Percentiles rank a stretch among this genome's conserved stretches.
Evolutionary conservation across 2,113 vertebrate genomes (phyloP).

Genomic region (western clawed frog (Xenopus tropicalis)): UCB_Xtro_10.0 CM004446.2:106386501-106387000

Average conservation of each 20-base stretch:
- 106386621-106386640: conserved; percentile 78
- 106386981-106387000: conserved; percentile 73
- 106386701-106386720: conserved; percentile 65
- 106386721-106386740: conserved; percentile 53
- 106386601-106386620: conserved; percentile 76
- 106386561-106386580: conserved; percentile 80
- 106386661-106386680: conserved; percentile 69
- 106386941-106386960: conserved; percentile 61
- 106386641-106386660: conserved; percentile 70
- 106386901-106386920: conserved; percentile 58
- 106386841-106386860: conserved; percentile 40
- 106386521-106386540: conserved; percentile 79
- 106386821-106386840: conserved; percentile 33
- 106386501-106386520: conserved; percentile 77
- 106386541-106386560: conserved; percentile 86
- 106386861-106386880: conserved; percentile 28
- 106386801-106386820: neutral
- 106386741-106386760: conserved; percentile 48
- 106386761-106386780: conserved; percentile 12
- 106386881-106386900: conserved; percentile 11
- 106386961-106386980: conserved; percentile 68
- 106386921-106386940: conserved; percentile 59
- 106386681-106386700: conserved; percentile 81
- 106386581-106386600: conserved; percentile 70
- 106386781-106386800: neutral